These are phyloP conservation scores for Tiliqua scincoides DNA, from an alignment of 2,113 vertebrate genomes.

Conservation along the genomic window DNA sequence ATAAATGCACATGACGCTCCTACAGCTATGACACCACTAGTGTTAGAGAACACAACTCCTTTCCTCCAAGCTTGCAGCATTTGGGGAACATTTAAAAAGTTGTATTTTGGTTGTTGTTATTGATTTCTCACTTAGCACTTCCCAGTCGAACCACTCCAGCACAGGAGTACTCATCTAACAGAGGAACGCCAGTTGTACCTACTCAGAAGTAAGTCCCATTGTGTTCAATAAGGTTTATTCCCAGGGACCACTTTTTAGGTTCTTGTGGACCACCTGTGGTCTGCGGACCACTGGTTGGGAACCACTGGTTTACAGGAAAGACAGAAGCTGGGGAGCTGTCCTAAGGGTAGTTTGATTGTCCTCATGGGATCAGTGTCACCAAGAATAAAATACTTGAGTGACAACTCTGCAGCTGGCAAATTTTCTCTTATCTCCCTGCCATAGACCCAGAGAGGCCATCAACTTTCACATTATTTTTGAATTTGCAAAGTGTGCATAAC, in stretches of 20 bases:
- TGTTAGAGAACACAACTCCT: too few species aligned
- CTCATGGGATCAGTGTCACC: too few species aligned
- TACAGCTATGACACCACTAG: background rate
- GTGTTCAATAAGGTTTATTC: too few species aligned
- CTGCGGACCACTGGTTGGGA: too few species aligned
- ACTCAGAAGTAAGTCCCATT: too few species aligned
- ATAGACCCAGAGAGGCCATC: background rate
- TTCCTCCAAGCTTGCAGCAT: too few species aligned
- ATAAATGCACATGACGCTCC: too few species aligned
- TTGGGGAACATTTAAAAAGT: background rate
- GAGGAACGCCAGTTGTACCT: background rate
- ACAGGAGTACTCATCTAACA: background rate
- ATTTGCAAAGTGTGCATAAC: slow-evolving; percentile 28
- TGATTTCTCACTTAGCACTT: background rate
- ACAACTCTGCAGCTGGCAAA: background rate
- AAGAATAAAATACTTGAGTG: background rate
- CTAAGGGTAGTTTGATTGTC: too few species aligned
- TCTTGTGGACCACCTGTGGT: too few species aligned
- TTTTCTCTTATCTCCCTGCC: background rate
- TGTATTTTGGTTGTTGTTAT: background rate
- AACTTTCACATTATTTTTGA: slow-evolving; percentile 35
- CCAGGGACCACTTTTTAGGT: too few species aligned
- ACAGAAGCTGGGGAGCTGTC: too few species aligned
- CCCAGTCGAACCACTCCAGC: background rate
- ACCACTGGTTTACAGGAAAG: too few species aligned